Evolutionary conservation across 2,888 invertebrate genomes (phyloP).

Genomic region (Machimus atricapillus): DNA sequence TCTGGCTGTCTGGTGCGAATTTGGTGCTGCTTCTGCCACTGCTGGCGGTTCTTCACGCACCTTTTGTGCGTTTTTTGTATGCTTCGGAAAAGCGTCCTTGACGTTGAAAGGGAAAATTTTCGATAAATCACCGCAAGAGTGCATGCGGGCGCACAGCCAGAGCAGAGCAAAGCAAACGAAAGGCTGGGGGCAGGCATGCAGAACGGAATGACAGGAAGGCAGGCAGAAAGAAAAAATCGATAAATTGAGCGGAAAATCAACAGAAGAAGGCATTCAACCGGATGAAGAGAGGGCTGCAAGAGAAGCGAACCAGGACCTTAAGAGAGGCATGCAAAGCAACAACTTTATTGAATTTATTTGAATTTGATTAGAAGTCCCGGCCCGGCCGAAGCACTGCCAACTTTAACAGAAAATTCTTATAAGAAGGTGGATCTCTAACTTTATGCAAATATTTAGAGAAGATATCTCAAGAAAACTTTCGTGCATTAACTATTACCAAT

Average conservation of each 20-base stretch:
- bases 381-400: not conserved
- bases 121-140: slow-evolving; percentile 20
- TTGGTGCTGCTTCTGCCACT: not conserved
- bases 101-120: slow-evolving; percentile 44
- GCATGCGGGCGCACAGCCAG: slow-evolving; percentile 14
- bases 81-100: slow-evolving; percentile 33
- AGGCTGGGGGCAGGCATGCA: not conserved
- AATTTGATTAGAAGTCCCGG: not conserved
- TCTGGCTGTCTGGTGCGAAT: slow-evolving; percentile 7
- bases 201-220: not conserved
- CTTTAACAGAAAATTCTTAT: not conserved
- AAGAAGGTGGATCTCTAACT: not conserved
- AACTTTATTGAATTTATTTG: slow-evolving; percentile 1
- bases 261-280: slow-evolving; percentile 25
- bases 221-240: slow-evolving; percentile 17
- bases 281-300: not conserved
- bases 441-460: not conserved
- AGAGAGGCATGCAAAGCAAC: not conserved
- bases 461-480: too few species aligned
- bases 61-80: not conserved
- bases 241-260: slow-evolving; percentile 35
- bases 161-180: not conserved
- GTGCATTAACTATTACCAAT: too few species aligned
- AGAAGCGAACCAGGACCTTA: not conserved
- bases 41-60: not conserved